Evolutionary conservation across 2,797 vertebrate genomes (phyloP).

Genomic region (Rhabdomys pumilio): DNA sequence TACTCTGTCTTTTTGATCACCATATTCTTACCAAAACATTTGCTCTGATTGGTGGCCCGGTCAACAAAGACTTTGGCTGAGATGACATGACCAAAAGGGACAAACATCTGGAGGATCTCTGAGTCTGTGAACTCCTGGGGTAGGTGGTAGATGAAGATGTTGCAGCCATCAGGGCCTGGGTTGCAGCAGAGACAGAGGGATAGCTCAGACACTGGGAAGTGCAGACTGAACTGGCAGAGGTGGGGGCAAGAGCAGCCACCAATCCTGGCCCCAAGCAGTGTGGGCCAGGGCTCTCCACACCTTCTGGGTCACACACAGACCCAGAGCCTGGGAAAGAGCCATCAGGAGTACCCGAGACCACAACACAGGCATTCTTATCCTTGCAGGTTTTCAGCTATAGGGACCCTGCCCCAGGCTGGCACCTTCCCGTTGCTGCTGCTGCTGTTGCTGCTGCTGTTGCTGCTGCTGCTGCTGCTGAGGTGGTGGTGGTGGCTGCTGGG

Average conservation of each 20-base stretch:
- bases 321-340: neutral
- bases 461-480: slow-evolving; percentile 95
- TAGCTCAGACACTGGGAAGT: neutral
- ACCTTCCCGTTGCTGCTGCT: slow-evolving; percentile 92
- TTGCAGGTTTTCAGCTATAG: neutral
- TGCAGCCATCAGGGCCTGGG: slow-evolving; percentile 97
- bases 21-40: slow-evolving; percentile 94
- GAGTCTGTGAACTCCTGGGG: slow-evolving; percentile 98
- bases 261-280: neutral
- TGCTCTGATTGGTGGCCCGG: slow-evolving; percentile 97
- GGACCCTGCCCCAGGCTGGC: neutral
- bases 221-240: neutral
- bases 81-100: slow-evolving; percentile 97
- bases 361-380: neutral
- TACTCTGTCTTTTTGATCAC: neutral
- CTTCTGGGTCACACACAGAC: neutral
- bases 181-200: slow-evolving; percentile 74
- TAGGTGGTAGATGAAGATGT: slow-evolving; percentile 99
- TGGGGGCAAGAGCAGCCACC: no score
- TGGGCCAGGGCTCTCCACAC: neutral
- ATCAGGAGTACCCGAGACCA: neutral
- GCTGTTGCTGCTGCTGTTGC: slow-evolving; percentile 93
- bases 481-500: slow-evolving; percentile 95
- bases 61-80: slow-evolving; percentile 98
- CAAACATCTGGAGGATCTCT: slow-evolving; percentile 98